phyloP scores from a whole-genome alignment of 2,888 invertebrate species.

The Pseudococcus longispinus region DNA sequence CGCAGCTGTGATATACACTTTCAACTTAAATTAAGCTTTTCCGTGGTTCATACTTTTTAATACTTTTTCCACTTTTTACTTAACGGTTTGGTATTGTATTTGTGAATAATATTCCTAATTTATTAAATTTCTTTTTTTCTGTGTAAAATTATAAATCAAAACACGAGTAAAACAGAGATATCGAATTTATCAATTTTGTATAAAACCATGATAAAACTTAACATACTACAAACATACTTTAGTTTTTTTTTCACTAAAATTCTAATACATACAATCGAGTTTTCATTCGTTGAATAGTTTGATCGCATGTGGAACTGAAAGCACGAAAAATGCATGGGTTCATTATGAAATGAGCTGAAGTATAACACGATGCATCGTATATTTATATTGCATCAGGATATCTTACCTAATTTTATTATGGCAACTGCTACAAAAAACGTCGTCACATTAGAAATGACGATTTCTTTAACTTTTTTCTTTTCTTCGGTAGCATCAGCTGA shows the following conservation, averaged over 20 bases:
- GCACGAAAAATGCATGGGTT: neutral
- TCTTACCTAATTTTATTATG: slow-evolving; percentile 15
- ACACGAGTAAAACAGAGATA: neutral
- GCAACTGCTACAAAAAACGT: slow-evolving; percentile 42
- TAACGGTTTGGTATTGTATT: neutral
- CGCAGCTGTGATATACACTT: slow-evolving; percentile 33
- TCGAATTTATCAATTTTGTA: neutral
- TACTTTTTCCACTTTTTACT: slow-evolving; percentile 9
- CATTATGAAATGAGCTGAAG: neutral
- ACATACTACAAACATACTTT: neutral
- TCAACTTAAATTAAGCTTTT: slow-evolving; percentile 1
- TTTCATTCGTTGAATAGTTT: slow-evolving; percentile 47
- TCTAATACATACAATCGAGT: neutral
- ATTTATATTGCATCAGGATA: neutral
- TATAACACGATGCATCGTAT: too few relatives aligned
- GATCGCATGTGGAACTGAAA: slow-evolving; percentile 51
- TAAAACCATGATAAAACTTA: too few relatives aligned
- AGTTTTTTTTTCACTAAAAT: neutral
- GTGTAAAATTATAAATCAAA: neutral
- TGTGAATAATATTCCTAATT: neutral
- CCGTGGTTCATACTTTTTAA: slow-evolving; percentile 11
- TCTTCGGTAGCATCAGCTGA: slow-evolving; percentile 17
- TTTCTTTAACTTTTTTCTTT: slow-evolving; percentile 32
- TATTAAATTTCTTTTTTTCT: neutral
- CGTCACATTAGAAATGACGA: slow-evolving; percentile 2